These are phyloP conservation scores for Rotaria sp. DNA, from an alignment of 2,888 invertebrate species.

Conservation along the genomic window DNA sequence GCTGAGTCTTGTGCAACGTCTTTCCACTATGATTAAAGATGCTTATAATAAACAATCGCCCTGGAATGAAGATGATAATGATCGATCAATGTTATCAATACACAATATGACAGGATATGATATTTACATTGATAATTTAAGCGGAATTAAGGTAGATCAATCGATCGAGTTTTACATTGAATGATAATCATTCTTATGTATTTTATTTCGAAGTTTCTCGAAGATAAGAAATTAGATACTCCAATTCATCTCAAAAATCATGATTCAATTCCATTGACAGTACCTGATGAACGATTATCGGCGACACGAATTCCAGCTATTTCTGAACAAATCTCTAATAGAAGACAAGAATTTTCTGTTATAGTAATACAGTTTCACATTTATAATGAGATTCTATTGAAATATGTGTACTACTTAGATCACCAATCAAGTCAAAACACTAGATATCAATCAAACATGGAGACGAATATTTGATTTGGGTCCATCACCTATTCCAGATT, in stretches of 20 bases:
- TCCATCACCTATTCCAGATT: background rate
- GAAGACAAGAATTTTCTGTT: background rate
- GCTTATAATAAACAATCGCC: background rate
- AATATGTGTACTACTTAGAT: background rate
- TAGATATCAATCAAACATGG: background rate
- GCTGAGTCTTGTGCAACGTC: background rate
- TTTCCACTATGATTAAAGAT: background rate
- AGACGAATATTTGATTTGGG: background rate
- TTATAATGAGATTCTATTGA: background rate
- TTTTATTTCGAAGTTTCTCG: background rate
- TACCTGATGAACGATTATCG: background rate
- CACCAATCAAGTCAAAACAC: background rate
- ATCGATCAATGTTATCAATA: background rate
- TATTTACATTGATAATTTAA: background rate
- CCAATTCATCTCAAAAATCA: background rate
- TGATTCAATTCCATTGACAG: conserved; percentile 1
- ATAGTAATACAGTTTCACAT: background rate
- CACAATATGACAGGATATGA: background rate
- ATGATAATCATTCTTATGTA: background rate
- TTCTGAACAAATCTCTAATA: background rate
- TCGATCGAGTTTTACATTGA: background rate
- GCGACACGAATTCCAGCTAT: background rate
- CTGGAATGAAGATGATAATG: background rate
- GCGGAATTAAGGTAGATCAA: background rate
- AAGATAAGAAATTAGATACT: background rate